These are phyloP conservation scores for Zoanthus solanderi DNA, from an alignment of 92 coral and sea anemone species.

Conservation along the genomic window DNA sequence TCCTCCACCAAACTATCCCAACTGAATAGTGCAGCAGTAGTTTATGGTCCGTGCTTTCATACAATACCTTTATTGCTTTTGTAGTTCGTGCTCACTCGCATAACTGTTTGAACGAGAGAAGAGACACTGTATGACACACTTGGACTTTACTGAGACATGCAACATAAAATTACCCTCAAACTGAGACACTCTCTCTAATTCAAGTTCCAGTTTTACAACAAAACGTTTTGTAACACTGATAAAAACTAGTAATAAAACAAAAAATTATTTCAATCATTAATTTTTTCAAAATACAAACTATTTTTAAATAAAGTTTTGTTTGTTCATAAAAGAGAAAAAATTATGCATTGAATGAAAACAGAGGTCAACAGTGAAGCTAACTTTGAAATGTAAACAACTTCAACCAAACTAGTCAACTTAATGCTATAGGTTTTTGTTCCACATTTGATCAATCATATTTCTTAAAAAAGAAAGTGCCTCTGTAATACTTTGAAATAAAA, in stretches of 20 bases:
- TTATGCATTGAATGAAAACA: background rate
- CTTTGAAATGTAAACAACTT: background rate
- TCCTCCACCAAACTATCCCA: conserved; percentile 8
- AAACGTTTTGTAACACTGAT: background rate
- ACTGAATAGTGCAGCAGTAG: conserved; percentile 39
- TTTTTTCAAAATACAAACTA: background rate
- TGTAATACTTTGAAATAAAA: background rate
- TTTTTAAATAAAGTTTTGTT: background rate
- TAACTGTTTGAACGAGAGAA: conserved; percentile 96
- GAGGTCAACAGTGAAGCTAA: background rate
- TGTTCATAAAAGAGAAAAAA: background rate
- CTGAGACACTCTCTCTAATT: background rate
- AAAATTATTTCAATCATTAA: background rate
- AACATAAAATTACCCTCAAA: conserved; percentile 38
- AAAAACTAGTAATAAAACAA: background rate
- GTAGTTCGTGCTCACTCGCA: conserved; percentile 95
- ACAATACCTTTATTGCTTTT: conserved; percentile 95
- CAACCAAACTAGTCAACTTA: background rate
- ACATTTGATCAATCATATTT: too few species aligned
- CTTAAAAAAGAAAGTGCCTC: too few species aligned
- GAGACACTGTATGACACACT: conserved; percentile 89
- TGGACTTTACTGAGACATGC: conserved; percentile 57
- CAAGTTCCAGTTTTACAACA: background rate
- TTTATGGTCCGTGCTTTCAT: conserved; percentile 57
- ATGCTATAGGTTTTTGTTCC: too few species aligned